Conservation (phyloP, 2,797 vertebrate species). For the Amblyraja radiata region DNA sequence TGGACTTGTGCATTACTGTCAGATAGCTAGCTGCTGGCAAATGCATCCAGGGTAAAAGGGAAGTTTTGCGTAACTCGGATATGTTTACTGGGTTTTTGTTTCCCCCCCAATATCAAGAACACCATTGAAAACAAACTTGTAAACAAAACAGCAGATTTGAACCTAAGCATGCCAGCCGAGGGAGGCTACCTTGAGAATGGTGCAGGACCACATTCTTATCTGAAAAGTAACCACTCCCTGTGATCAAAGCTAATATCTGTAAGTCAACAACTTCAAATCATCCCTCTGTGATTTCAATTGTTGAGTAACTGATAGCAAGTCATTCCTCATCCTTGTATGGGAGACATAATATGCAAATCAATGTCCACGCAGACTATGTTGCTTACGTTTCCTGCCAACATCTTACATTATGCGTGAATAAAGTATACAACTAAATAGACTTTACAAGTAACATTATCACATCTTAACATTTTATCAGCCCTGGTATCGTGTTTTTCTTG, state of each 20-base stretch:
- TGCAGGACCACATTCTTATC: background rate
- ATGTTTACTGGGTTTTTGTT: background rate
- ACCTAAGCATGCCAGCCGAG: background rate
- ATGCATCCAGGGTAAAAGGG: background rate
- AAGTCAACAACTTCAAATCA: constrained; percentile 14
- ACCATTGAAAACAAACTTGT: background rate
- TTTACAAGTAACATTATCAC: constrained; percentile 1
- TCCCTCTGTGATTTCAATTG: background rate
- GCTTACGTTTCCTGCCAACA: background rate
- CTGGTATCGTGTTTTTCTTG: background rate
- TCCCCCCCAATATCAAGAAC: background rate
- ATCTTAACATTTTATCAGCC: background rate
- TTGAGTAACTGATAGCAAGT: constrained; percentile 11
- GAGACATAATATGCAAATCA: background rate
- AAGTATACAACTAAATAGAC: background rate
- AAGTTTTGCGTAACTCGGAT: background rate
- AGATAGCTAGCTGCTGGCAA: background rate
- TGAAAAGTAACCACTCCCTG: constrained; percentile 21
- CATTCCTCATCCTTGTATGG: background rate
- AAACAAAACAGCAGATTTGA: background rate
- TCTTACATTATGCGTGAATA: background rate
- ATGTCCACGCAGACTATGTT: background rate
- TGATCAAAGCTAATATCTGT: constrained; percentile 31
- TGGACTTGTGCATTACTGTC: background rate
- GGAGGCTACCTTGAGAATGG: constrained; percentile 12